Percentiles rank a stretch among this genome's conserved stretches.
These are phyloP conservation scores for Coelinius sp. DNA, from an alignment of 2,888 invertebrate genomes.

Conservation along the genomic window DNA sequence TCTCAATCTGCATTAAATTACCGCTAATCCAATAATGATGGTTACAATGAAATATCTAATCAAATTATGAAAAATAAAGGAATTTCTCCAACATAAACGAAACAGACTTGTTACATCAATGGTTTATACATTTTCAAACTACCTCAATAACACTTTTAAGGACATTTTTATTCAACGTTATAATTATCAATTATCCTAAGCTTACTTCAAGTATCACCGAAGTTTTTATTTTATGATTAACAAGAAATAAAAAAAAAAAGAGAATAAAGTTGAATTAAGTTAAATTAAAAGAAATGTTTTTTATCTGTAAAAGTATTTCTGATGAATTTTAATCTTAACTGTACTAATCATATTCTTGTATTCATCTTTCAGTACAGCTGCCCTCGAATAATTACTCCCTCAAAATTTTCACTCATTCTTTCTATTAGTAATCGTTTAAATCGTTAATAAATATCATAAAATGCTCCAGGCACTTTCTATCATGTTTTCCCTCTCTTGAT, in stretches of 20 bases:
- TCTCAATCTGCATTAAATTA: conserved; percentile 36
- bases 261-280: background rate
- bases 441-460: conserved; percentile 40
- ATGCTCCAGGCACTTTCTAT: conserved; percentile 42
- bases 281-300: background rate
- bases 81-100: conserved; percentile 30
- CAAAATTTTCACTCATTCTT: background rate
- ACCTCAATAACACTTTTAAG: background rate
- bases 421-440: background rate
- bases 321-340: background rate
- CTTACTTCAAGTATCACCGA: conserved; percentile 22
- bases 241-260: background rate
- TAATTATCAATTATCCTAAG: background rate
- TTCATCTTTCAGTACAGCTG: background rate
- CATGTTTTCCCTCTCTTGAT: background rate
- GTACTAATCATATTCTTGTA: background rate
- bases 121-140: conserved; percentile 1
- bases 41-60: conserved; percentile 46
- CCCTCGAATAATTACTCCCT: background rate
- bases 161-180: background rate
- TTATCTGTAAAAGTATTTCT: background rate
- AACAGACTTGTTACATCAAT: background rate
- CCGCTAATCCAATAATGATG: conserved; percentile 27
- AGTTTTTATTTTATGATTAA: background rate
- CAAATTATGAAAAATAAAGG: conserved; percentile 35